Evolutionary conservation across 2,113 vertebrate species (phyloP), one percentile per base, ranked within the genome.

Genomic region (Otolemur garnettii): DNA sequence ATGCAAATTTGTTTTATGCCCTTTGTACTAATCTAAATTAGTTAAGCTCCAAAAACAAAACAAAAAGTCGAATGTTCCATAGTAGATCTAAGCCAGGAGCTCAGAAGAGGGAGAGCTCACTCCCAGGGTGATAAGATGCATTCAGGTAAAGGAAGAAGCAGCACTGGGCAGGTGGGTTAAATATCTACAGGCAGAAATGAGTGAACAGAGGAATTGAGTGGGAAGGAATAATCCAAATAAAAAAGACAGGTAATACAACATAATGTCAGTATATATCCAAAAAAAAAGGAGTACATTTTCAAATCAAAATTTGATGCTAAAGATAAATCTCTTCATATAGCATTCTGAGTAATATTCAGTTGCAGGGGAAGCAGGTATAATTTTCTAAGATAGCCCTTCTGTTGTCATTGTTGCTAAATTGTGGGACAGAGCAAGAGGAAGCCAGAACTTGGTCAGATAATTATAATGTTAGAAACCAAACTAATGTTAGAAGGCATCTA

Each of bases 261-360:
- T n/a, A 94, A 13, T 75, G 42, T 75, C 66, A 72, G 21, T 13
- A 55, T 82, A 60, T 78, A 45, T 22, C 50, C 21, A 30, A 42
- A 93, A 91, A 93, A 91, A 38, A 38, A 38, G 79, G 42, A 93
- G 64, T 74, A 84, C 11, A 68, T 69, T 91, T 94, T 87, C 21
- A 59, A 84, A 71, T 84, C 9, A 94, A 92, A 87, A 60, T 42
- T 93, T 62, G 24, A 96, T 87, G 38, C 9, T 38, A 92, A 50
- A 8, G 78, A 91, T 30, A 89, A 15, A 69, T 38, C 42, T 86
- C 68, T 42, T 21, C n/a, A 21, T 28, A 42, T 15, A 42, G 3
- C 30, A 55, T 85, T 75, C 4, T 64, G 14, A 91, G 8, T 8
- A 85, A 60, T 64, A 72, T 45, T 90, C 64, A 94, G 26, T 60